Evolutionary conservation across 2,797 vertebrate species (phyloP), one percentile per base, ranked within the genome.

Genomic region (Brachymystax lenok): DNA sequence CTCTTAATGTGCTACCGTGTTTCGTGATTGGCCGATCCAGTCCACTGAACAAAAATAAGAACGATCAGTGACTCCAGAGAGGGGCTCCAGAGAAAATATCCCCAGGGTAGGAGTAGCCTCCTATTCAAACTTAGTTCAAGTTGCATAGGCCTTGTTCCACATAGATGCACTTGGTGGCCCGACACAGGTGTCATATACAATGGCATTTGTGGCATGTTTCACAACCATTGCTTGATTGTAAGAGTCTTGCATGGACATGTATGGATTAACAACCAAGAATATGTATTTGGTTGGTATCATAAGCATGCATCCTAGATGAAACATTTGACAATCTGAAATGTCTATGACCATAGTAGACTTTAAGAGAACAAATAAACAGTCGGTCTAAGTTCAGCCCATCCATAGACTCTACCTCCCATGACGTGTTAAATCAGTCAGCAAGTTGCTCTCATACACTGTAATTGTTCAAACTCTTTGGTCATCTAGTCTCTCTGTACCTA

Each of bases 21-120:
- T 88, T 85, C 85, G 85, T 85, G 82, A 82, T 83, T 35, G 82
- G 83, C 81, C 79, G 87, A 86, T 88, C 84, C 88, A 86, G 82
- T 82, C 83, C 83, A 83, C 80, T 88, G 84, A 85, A 86, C 88
- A 89, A 86, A 88, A 83, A 82, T 82, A 86, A 83, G 85, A 86
- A 83, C 78, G 84, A 84, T 78, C 80, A 79, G 79, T 85, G 80
- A 74, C 77, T 80, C 73, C 75, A 73, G 85, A 81, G 33, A 35
- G 33, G 33, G 69, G 79, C 83, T 86, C 80, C 82, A 83, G 84
- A 81, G 85, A 87, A 86, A 86, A 88, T 86, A 88, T 83, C 89
- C 89, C 80, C 77, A 7, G 84, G 88, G 83, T 87, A 63, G 12
- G 63, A 81, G 81, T 80, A 82, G 74, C 74, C 83, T 75, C 71